A percentile compares a stretch with the other conserved stretches of the same genome.
Conservation (phyloP, 2,797 vertebrate genomes). For the Acropternis orthonyx region DNA sequence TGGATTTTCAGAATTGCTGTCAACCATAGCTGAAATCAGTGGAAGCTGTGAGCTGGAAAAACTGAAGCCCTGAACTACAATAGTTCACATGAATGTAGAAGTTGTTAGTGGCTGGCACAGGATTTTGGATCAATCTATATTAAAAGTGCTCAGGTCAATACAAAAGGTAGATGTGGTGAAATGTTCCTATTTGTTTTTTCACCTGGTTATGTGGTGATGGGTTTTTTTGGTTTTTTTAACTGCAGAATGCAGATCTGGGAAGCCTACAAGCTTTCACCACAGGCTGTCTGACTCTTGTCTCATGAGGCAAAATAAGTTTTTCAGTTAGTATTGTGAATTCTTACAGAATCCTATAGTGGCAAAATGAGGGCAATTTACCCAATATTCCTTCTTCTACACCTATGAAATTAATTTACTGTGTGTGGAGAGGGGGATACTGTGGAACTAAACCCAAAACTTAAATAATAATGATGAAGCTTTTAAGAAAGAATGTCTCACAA, state of each 20-base stretch:
- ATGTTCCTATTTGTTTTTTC: background rate
- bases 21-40: constrained; percentile 30
- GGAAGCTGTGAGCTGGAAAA: constrained; percentile 9
- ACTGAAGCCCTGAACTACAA: background rate
- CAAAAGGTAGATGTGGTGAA: background rate
- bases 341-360: constrained; percentile 39
- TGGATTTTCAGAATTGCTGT: constrained; percentile 24
- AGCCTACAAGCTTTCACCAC: background rate
- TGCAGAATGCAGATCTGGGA: background rate
- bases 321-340: constrained; percentile 61
- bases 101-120: background rate
- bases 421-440: background rate
- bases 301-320: constrained; percentile 41
- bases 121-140: background rate
- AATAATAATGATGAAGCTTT: constrained; percentile 67
- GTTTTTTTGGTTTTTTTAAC: background rate
- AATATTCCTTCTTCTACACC: constrained; percentile 20
- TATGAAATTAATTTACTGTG: background rate
- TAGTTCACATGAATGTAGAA: background rate
- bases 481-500: constrained; percentile 64
- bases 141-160: background rate
- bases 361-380: constrained; percentile 50
- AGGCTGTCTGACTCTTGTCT: constrained; percentile 59
- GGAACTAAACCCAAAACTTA: constrained; percentile 58
- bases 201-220: background rate